Evolutionary conservation across 2,888 invertebrate genomes (phyloP).

Genomic region (Eulithis prunata): DNA sequence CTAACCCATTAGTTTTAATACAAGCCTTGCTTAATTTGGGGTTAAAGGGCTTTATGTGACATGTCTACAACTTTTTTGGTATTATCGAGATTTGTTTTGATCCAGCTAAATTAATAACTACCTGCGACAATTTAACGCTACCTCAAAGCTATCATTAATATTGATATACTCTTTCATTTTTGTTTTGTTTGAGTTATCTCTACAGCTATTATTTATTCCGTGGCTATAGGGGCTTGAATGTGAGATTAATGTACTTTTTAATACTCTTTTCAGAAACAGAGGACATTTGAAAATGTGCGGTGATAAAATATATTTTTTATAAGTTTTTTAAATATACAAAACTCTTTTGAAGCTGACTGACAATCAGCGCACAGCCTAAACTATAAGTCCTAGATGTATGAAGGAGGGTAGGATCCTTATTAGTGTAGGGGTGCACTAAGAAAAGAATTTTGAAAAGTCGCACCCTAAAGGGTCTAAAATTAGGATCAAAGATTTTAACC

Average conservation of each 20-base stretch:
- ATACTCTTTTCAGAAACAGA: slow-evolving; percentile 15
- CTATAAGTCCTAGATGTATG: too few species aligned
- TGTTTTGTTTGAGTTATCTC: slow-evolving; percentile 32
- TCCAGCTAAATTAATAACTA: not conserved
- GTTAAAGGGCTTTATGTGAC: too few species aligned
- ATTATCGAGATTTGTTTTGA: not conserved
- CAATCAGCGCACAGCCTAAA: too few species aligned
- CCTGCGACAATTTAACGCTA: slow-evolving; percentile 23
- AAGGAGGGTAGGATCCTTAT: too few species aligned
- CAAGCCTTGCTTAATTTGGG: too few species aligned
- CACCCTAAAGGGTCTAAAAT: too few species aligned
- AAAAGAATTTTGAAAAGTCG: too few species aligned
- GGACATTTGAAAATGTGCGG: not conserved
- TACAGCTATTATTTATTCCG: slow-evolving; percentile 10
- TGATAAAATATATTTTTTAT: slow-evolving; percentile 2
- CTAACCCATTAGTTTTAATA: too few species aligned
- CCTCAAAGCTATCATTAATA: slow-evolving; percentile 37
- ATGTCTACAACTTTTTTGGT: too few species aligned
- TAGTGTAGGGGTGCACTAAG: too few species aligned
- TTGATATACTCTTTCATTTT: slow-evolving; percentile 39
- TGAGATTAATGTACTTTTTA: slow-evolving; percentile 22
- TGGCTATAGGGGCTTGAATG: slow-evolving; percentile 10
- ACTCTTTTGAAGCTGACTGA: too few species aligned
- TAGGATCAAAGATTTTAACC: too few species aligned
- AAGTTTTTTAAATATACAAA: not conserved